A percentile compares a stretch with the other conserved stretches of the same genome.
These are phyloP conservation scores for Dasyurus viverrinus DNA, from an alignment of 2,113 vertebrate species.

Conservation along the genomic window DNA sequence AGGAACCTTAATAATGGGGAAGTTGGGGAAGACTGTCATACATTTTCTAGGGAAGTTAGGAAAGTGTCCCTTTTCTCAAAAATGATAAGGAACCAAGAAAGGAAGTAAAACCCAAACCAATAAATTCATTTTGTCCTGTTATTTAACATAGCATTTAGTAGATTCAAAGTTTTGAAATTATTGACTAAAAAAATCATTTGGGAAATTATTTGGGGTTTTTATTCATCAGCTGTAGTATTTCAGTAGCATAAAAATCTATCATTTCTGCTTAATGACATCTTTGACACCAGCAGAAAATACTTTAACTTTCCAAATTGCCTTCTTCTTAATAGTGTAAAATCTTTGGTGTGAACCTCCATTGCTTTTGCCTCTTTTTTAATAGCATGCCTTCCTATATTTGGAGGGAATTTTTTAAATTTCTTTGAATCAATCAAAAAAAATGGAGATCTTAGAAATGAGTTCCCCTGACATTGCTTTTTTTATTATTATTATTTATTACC, in stretches of 20 bases:
- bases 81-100: slow-evolving; percentile 6
- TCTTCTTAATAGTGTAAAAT: neutral
- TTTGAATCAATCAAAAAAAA: slow-evolving; percentile 8
- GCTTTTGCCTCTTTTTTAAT: slow-evolving; percentile 6
- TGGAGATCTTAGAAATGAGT: neutral
- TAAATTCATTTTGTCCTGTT: neutral
- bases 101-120: slow-evolving; percentile 1
- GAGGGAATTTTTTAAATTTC: slow-evolving; percentile 8
- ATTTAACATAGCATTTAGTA: slow-evolving; percentile 3
- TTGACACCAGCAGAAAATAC: slow-evolving; percentile 17
- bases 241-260: slow-evolving; percentile 24
- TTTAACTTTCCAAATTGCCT: slow-evolving; percentile 14
- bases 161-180: slow-evolving; percentile 28
- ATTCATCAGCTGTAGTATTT: slow-evolving; percentile 37
- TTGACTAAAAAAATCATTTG: slow-evolving; percentile 14
- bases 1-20: neutral
- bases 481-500: neutral
- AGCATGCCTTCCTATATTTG: neutral
- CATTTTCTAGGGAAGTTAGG: slow-evolving; percentile 13
- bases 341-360: slow-evolving; percentile 22
- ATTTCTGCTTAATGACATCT: slow-evolving; percentile 15
- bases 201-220: slow-evolving; percentile 22
- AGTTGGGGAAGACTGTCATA: neutral
- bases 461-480: neutral
- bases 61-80: neutral